These are phyloP conservation scores for Drosophila mimetica DNA, from an alignment of 2,888 invertebrate genomes.

Conservation along the genomic window DNA sequence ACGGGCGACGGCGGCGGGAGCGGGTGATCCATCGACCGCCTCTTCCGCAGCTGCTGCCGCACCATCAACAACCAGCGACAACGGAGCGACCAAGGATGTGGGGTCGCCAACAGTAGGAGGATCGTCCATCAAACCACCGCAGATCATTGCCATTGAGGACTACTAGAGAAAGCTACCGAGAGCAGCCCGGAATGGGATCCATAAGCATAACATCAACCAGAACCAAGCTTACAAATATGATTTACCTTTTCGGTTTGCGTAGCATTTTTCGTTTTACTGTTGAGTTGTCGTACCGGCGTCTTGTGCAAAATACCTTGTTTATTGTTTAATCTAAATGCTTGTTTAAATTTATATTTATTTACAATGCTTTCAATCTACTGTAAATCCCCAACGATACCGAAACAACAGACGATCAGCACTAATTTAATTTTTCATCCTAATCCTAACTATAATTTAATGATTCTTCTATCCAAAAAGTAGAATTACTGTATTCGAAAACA, in stretches of 20 bases:
- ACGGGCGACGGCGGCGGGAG: slow-evolving; percentile 52
- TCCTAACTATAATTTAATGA: slow-evolving; percentile 26
- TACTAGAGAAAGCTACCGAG: slow-evolving; percentile 63
- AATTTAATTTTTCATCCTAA: slow-evolving; percentile 34
- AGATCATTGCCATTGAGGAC: slow-evolving; percentile 83
- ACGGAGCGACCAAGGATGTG: slow-evolving; percentile 58
- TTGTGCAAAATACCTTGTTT: slow-evolving; percentile 78
- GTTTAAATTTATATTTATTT: slow-evolving; percentile 60
- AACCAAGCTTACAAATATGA: slow-evolving; percentile 35
- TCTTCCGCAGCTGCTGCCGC: slow-evolving; percentile 41
- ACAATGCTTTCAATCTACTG: slow-evolving; percentile 40
- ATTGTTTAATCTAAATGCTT: slow-evolving; percentile 64
- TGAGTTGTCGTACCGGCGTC: slow-evolving; percentile 81
- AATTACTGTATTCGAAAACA: slow-evolving; percentile 52
- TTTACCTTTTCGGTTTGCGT: slow-evolving; percentile 53
- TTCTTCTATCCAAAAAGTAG: slow-evolving; percentile 68
- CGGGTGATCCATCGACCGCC: slow-evolving; percentile 51
- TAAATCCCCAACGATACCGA: slow-evolving; percentile 33
- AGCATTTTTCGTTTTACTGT: slow-evolving; percentile 51
- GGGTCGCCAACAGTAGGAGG: slow-evolving; percentile 52
- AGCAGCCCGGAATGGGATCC: slow-evolving; percentile 23
- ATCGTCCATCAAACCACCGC: slow-evolving; percentile 82
- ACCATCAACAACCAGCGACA: slow-evolving; percentile 67
- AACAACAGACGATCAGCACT: slow-evolving; percentile 39
- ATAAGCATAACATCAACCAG: slow-evolving; percentile 20